These are phyloP conservation scores for Notolepis coatsorum DNA, from an alignment of 2,797 vertebrate species.

Conservation along the genomic window DNA sequence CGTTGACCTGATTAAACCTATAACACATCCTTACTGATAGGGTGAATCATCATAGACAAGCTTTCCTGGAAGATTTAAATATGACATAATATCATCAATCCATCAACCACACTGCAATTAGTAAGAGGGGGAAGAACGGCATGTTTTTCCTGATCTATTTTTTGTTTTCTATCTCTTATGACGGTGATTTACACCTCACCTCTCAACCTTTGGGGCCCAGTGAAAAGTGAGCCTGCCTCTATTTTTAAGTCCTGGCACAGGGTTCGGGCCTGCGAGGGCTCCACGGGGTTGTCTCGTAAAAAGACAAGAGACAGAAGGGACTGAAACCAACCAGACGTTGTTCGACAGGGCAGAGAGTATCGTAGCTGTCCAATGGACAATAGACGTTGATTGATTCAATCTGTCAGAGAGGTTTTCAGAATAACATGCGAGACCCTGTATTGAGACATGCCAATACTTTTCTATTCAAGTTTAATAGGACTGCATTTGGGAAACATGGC, in stretches of 20 bases:
- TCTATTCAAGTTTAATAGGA: too few relatives aligned
- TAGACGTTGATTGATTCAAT: too few relatives aligned
- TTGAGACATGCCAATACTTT: too few relatives aligned
- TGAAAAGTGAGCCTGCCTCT: conserved; percentile 16
- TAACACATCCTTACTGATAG: too few relatives aligned
- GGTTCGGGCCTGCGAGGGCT: neutral
- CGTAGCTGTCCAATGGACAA: too few relatives aligned
- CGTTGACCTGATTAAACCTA: too few relatives aligned
- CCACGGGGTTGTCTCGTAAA: neutral
- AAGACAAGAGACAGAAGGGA: too few relatives aligned
- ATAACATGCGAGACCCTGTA: too few relatives aligned
- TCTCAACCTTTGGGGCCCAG: neutral
- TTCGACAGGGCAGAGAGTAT: too few relatives aligned
- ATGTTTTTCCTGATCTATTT: neutral
- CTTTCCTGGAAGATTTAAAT: neutral
- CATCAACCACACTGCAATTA: neutral
- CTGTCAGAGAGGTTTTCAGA: too few relatives aligned
- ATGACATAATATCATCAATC: neutral
- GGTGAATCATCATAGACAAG: neutral
- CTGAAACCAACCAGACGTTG: too few relatives aligned
- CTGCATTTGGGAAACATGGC: too few relatives aligned
- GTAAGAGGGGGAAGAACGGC: neutral
- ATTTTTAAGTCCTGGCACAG: conserved; percentile 18
- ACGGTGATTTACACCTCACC: neutral
- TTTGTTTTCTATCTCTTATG: neutral